Evolutionary conservation across 2,888 invertebrate genomes (phyloP), one percentile per base, ranked within the genome.

Genomic region (Drosophila affinis): DNA sequence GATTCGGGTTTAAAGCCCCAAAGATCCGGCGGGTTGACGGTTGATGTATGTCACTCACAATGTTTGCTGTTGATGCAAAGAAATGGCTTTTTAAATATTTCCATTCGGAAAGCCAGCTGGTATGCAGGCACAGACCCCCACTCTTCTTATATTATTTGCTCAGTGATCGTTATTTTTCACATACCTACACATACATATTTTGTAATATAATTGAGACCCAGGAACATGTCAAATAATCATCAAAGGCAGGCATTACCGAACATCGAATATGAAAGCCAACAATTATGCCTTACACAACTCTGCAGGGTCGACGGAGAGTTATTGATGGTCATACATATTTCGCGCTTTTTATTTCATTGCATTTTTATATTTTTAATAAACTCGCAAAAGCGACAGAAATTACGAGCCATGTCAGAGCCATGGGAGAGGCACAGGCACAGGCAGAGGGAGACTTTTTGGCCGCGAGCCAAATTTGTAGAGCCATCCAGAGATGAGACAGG

Each of bases 311-410:
- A 52, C 9, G 29, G 46, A 29, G 32, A 47, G 61, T 62, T 68
- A 73, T 73, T 68, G 73, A 74, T 73, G 74, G 56, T 27, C 57
- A 53, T 52, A 68, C 57, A 53, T 52, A 68, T 49, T 46, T 45
- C 62, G 46, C 57, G 62, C 57, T 53, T 54, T 74, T 75, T 68
- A 75, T 75, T 78, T 60, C 71, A 78, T 75, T 75, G 71, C 75
- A 78, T 54, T 72, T 77, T 76, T 73, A 73, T 68, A 74, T 74
- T 73, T 78, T 76, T 77, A 77, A 77, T 77, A 77, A 79, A 76
- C 79, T 73, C 62, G 62, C 76, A 69, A 64, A 68, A 72, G 60
- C 68, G 69, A 76, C 62, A 77, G 72, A 78, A 62, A 76, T 76
- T 76, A 70, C 78, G 48, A 70, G 48, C 55, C 56, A 21, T 21